Base-by-base conservation (phyloP, 2,113 vertebrate genomes). In the Entomyzon cyanotis region DNA sequence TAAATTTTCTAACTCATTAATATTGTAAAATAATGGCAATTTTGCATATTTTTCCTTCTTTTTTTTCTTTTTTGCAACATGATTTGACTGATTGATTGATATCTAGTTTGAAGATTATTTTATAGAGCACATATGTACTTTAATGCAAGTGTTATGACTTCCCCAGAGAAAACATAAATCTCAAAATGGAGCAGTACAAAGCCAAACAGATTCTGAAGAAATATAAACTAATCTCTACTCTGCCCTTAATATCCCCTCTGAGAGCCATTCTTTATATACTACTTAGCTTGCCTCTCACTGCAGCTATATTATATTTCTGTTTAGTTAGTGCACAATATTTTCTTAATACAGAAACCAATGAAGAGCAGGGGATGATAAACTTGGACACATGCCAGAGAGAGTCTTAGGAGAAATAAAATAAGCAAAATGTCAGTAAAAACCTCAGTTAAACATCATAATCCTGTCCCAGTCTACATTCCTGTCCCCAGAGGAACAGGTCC, bases 101-200 rank as follows among this genome's bases (percentile, higher is more conserved):
- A 64, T 84, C 41, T 81, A 62, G 56, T 78, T 93, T 91, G 41
- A 94, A 93, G 67, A 89, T 86, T 85, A 89, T 93, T 96, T 93
- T 92, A 86, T 75, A 62, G 24, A 88, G 15, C 59, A 84, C 68
- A 91, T 85, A 67, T 67, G 63, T 94, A 89, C 70, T 94, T 95
- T 91, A 89, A 62, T 70, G 59, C 83, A 89, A 95, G 37, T 89
- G 67, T 91, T 96, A 94, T 93, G 60, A 87, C 88, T 76, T 95
- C 93, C 78, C 68, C 8, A 89, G 92, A 92, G 95, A 95, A 96
- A 94, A 89, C 14, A 85, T 91, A 85, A 91, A 87, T 77, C 44
- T 93, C 63, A 73, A 74, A 92, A 89, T 76, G 67, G n/a, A 89
- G 67, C 37, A 75, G 33, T 56, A 74, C 41, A 92, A 80, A 74